phyloP scores from a whole-genome alignment of 2,113 vertebrate species.

The Perccottus glenii region DNA sequence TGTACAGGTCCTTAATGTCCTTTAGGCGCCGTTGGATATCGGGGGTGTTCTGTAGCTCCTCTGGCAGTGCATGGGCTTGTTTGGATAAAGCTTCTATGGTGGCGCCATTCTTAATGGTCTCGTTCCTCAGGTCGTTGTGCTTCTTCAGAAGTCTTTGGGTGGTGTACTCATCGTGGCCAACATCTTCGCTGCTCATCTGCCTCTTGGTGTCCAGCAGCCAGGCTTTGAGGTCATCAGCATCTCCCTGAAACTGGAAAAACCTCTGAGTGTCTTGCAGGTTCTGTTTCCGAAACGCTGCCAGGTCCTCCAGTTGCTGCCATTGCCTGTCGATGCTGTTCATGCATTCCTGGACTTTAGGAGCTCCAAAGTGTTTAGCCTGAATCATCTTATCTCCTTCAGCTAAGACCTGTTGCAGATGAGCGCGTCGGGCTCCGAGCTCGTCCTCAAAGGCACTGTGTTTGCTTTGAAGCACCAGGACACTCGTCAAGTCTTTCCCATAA shows the following conservation, averaged over 20 bases:
- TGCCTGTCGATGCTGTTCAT: slow-evolving; percentile 79
- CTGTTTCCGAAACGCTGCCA: slow-evolving; percentile 87
- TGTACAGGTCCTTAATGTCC: slow-evolving; percentile 83
- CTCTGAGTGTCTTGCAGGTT: slow-evolving; percentile 86
- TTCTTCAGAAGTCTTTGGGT: slow-evolving; percentile 86
- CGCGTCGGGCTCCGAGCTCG: slow-evolving; percentile 84
- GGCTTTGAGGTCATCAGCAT: slow-evolving; percentile 88
- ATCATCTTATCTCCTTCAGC: slow-evolving; percentile 83
- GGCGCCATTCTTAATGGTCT: slow-evolving; percentile 79
- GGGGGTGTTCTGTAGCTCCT: slow-evolving; percentile 86
- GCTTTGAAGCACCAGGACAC: slow-evolving; percentile 88
- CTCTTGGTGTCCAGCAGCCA: slow-evolving; percentile 86
- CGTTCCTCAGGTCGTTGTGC: slow-evolving; percentile 85
- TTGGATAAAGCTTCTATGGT: slow-evolving; percentile 83
- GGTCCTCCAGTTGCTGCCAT: slow-evolving; percentile 92
- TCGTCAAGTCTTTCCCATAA: slow-evolving; percentile 93
- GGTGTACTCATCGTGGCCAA: slow-evolving; percentile 91
- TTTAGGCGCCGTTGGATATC: slow-evolving; percentile 85
- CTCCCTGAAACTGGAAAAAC: slow-evolving; percentile 96
- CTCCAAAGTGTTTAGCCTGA: slow-evolving; percentile 78
- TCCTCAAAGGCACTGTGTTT: slow-evolving; percentile 93
- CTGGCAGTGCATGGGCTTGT: slow-evolving; percentile 85
- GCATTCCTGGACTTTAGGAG: slow-evolving; percentile 79
- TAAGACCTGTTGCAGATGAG: slow-evolving; percentile 80
- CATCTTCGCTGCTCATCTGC: slow-evolving; percentile 82